Conservation (phyloP, 2,797 vertebrate species). For the Syngnathus rostellatus region DNA sequence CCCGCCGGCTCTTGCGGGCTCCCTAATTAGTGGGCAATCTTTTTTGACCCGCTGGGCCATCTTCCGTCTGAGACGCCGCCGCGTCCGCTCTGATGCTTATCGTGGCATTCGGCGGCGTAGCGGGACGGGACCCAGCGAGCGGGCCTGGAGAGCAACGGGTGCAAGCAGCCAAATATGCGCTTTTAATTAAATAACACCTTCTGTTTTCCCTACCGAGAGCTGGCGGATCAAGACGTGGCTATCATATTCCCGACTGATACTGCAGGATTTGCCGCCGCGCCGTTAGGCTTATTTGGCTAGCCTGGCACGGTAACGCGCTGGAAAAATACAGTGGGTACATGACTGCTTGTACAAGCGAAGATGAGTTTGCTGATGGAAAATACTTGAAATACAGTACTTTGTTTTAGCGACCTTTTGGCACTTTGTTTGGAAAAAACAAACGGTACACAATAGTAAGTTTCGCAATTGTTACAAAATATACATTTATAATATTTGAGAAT, state of each 20-base stretch:
- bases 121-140: background rate
- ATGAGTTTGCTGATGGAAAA: background rate
- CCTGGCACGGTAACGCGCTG: conserved; percentile 19
- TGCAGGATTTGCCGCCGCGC: conserved; percentile 5
- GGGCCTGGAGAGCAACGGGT: conserved; percentile 6
- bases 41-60: conserved; percentile 19
- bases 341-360: background rate
- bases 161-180: conserved; percentile 1
- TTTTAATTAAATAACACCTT: conserved; percentile 9
- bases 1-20: conserved; percentile 30
- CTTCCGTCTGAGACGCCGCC: conserved; percentile 18
- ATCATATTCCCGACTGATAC: conserved; percentile 19
- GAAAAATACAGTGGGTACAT: conserved; percentile 10
- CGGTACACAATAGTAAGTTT: too few relatives aligned
- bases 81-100: conserved; percentile 29
- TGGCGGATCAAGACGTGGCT: background rate
- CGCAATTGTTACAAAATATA: too few relatives aligned
- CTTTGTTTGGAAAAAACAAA: too few relatives aligned
- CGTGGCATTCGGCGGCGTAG: conserved; percentile 21
- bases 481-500: too few relatives aligned
- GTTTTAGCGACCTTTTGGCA: too few relatives aligned
- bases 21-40: conserved; percentile 37
- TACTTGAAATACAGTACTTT: background rate
- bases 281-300: conserved; percentile 27
- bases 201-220: conserved; percentile 6